Conservation (phyloP, 2,888 invertebrate species). For the Nesidiocoris tenuis region DNA sequence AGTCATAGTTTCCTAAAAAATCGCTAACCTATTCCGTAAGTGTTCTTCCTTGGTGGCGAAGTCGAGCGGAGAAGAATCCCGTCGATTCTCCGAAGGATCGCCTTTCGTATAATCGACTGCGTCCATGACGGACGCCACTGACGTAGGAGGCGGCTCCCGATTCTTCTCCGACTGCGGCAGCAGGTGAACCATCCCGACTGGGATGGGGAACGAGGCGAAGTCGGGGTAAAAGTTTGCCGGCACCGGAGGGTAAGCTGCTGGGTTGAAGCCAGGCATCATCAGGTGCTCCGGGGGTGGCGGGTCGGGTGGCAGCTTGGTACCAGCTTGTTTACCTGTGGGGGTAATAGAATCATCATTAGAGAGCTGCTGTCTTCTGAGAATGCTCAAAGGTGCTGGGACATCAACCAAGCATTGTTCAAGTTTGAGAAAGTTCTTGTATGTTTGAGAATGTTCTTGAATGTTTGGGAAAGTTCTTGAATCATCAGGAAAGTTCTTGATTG, state of each 20-base stretch:
- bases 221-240: slow-evolving; percentile 78
- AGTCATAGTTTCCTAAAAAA: no score
- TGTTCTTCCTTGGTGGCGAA: slow-evolving; percentile 49
- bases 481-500: no score
- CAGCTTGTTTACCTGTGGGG: background rate
- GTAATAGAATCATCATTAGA: no score
- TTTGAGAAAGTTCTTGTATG: no score
- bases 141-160: slow-evolving; percentile 55
- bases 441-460: no score
- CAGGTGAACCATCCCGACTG: slow-evolving; percentile 80
- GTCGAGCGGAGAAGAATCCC: slow-evolving; percentile 50
- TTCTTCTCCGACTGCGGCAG: slow-evolving; percentile 77
- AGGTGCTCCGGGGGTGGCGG: slow-evolving; percentile 55
- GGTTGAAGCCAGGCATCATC: slow-evolving; percentile 67
- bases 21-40: slow-evolving; percentile 42
- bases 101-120: slow-evolving; percentile 40
- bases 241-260: slow-evolving; percentile 62
- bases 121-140: slow-evolving; percentile 37
- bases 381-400: no score
- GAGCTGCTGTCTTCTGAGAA: no score
- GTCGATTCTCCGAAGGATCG: slow-evolving; percentile 46
- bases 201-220: slow-evolving; percentile 79
- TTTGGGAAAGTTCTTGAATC: no score
- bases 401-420: no score
- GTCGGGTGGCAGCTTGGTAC: slow-evolving; percentile 40